These are phyloP conservation scores for Urocolius indicus DNA, from an alignment of 2,113 vertebrate genomes.

Conservation along the genomic window DNA sequence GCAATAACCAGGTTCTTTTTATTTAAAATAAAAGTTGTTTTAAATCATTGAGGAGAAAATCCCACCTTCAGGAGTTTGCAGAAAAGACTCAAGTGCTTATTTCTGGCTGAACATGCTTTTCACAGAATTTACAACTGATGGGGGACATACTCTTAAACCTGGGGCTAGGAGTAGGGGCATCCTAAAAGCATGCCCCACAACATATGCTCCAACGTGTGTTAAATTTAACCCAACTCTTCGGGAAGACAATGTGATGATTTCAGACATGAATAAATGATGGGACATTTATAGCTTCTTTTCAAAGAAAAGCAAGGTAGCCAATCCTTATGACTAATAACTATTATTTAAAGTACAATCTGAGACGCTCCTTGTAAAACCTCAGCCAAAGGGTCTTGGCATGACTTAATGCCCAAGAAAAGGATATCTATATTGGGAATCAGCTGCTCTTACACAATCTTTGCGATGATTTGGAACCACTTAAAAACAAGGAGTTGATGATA, in stretches of 20 bases:
- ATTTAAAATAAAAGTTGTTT: background rate
- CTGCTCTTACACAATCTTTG: slow-evolving; percentile 45
- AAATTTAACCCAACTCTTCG: slow-evolving; percentile 26
- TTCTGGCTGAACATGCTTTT: background rate
- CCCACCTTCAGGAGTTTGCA: background rate
- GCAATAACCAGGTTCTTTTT: background rate
- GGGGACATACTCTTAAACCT: background rate
- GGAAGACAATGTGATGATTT: slow-evolving; percentile 22
- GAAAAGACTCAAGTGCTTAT: background rate
- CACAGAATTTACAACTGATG: background rate
- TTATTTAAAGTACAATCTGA: slow-evolving; percentile 65
- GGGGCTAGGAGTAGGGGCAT: background rate
- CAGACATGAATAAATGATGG: slow-evolving; percentile 39
- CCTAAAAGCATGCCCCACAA: background rate
- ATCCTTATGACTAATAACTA: slow-evolving; percentile 64
- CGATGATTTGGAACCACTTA: slow-evolving; percentile 67
- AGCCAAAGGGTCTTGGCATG: slow-evolving; percentile 43
- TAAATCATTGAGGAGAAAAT: background rate
- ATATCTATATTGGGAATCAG: slow-evolving; percentile 41
- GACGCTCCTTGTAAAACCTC: slow-evolving; percentile 49
- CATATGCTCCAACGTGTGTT: slow-evolving; percentile 7
- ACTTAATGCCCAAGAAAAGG: slow-evolving; percentile 37
- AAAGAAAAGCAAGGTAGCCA: slow-evolving; percentile 69
- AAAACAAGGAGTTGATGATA: slow-evolving; percentile 46
- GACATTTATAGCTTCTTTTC: slow-evolving; percentile 62